Conservation (phyloP, 1,140 invertebrate genomes). For the Phymastichus coffea region DNA sequence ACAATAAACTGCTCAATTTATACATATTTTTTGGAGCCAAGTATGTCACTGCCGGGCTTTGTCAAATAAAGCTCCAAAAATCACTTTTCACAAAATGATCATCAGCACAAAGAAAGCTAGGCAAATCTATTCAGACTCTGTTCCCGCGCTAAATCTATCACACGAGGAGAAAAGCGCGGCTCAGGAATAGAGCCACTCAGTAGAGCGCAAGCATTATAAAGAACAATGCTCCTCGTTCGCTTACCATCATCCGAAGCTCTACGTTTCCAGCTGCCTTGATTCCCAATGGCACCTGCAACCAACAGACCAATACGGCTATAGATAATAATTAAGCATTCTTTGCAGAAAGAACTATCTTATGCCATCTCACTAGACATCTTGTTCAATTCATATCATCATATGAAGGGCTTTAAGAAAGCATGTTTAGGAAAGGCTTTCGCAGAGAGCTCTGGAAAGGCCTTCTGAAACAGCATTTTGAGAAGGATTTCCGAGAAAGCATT, state of each 20-base stretch:
- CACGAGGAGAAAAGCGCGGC: not conserved
- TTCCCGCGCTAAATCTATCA: not conserved
- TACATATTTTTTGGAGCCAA: too few relatives aligned
- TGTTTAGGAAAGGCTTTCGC: not conserved
- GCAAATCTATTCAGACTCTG: not conserved
- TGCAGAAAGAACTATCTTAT: not conserved
- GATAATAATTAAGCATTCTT: not conserved
- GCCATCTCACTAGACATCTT: too few relatives aligned
- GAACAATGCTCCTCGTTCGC: not conserved
- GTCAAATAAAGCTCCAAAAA: not conserved
- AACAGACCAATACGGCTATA: not conserved
- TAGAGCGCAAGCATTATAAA: conserved; percentile 25
- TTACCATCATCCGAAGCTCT: conserved; percentile 25
- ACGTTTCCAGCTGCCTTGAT: conserved; percentile 18
- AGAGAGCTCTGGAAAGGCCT: not conserved
- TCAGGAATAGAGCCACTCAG: not conserved
- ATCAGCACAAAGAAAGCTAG: not conserved
- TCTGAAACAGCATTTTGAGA: not conserved
- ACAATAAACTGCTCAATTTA: too few relatives aligned
- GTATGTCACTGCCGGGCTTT: too few relatives aligned
- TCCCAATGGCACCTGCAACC: conserved; percentile 7
- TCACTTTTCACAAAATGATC: not conserved
- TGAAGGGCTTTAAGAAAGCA: not conserved
- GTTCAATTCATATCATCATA: too few relatives aligned
- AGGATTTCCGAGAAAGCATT: not conserved